Evolutionary conservation across 1,140 invertebrate genomes (phyloP).

Genomic region (Lucilia cuprina): DNA sequence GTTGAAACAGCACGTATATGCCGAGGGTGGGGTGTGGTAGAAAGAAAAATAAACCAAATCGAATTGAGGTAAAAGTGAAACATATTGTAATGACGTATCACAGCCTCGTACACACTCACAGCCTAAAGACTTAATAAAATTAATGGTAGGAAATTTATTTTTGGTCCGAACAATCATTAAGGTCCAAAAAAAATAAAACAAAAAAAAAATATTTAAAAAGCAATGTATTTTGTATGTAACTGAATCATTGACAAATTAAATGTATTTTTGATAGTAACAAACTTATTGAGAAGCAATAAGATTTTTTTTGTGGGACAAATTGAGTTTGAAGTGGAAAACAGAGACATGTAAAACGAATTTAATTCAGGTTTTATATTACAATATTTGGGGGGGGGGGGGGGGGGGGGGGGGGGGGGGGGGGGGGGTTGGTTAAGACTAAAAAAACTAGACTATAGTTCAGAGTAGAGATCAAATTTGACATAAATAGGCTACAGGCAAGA

Average conservation of each 20-base stretch:
- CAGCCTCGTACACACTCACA: background rate
- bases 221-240: background rate
- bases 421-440: too few relatives aligned
- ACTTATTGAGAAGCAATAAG: background rate
- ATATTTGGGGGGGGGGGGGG: too few relatives aligned
- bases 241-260: background rate
- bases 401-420: too few relatives aligned
- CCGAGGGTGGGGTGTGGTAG: too few relatives aligned
- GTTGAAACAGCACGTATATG: background rate
- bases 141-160: conserved; percentile 3
- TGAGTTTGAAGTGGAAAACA: too few relatives aligned
- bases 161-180: background rate
- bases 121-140: background rate
- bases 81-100: conserved; percentile 7
- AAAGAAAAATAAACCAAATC: background rate
- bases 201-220: background rate
- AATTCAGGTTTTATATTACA: too few relatives aligned
- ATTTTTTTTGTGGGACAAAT: too few relatives aligned
- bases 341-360: background rate
- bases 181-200: background rate
- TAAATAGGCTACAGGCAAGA: too few relatives aligned
- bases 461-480: too few relatives aligned
- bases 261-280: background rate
- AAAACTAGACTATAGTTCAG: too few relatives aligned
- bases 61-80: background rate